Conservation (phyloP, 2,888 invertebrate genomes). For the Iselma pallidipennis region DNA sequence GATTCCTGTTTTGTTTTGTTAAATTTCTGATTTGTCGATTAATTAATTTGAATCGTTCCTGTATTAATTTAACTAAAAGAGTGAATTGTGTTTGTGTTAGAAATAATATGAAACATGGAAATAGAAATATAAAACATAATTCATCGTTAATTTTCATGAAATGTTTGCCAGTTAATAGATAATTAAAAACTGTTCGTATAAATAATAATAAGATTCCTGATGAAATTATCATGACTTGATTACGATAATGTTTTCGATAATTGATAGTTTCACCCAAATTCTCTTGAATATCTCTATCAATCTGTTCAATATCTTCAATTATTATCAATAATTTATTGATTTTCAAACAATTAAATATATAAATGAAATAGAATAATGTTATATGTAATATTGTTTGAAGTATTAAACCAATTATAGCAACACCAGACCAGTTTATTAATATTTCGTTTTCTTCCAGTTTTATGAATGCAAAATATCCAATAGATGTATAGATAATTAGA, state of each 20-base stretch:
- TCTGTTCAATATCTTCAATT: constrained; percentile 12
- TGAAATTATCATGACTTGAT: constrained; percentile 11
- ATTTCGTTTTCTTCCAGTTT: constrained; percentile 1
- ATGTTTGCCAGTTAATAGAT: constrained; percentile 13
- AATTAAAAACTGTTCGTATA: constrained; percentile 9
- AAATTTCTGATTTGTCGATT: constrained; percentile 7
- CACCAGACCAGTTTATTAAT: constrained; percentile 17
- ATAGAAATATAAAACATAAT: constrained; percentile 4
- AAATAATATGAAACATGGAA: constrained; percentile 11
- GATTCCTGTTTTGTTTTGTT: neutral
- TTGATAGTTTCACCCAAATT: constrained; percentile 10
- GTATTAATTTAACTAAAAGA: constrained; percentile 8
- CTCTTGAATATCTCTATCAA: constrained; percentile 16
- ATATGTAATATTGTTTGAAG: constrained; percentile 17
- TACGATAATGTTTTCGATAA: constrained; percentile 14
- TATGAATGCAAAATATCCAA: neutral
- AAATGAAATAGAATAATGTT: constrained; percentile 9
- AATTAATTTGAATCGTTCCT: constrained; percentile 11
- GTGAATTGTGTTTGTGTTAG: constrained; percentile 13
- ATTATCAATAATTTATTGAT: constrained; percentile 3
- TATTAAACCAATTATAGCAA: constrained; percentile 16
- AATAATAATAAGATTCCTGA: neutral
- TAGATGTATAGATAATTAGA: neutral
- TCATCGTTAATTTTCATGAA: constrained; percentile 2
- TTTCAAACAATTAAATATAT: constrained; percentile 6